Percentiles rank a stretch among this genome's conserved stretches.
These are phyloP conservation scores for Heliconius hermathena DNA, from an alignment of 1,140 invertebrate genomes.

Conservation along the genomic window DNA sequence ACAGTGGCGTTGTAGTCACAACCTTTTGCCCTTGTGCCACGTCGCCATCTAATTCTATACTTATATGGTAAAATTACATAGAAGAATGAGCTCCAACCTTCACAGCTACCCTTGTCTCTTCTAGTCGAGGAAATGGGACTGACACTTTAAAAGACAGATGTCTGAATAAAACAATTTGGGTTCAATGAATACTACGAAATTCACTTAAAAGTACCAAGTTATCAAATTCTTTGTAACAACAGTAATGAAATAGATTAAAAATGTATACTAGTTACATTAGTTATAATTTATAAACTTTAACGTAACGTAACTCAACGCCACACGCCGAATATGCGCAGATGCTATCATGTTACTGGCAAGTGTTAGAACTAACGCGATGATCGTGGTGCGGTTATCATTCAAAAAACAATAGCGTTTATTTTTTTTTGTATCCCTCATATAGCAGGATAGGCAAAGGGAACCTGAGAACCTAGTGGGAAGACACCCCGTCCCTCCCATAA, in stretches of 20 bases:
- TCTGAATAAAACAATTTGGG: slow-evolving; percentile 15
- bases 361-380: too few species aligned
- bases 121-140: slow-evolving; percentile 3
- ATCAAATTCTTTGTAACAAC: slow-evolving; percentile 8
- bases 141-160: slow-evolving; percentile 19
- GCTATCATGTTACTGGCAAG: too few species aligned
- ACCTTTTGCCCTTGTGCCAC: too few species aligned
- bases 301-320: too few species aligned
- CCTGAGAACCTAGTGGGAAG: too few species aligned
- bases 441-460: too few species aligned
- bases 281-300: not conserved
- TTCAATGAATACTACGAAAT: not conserved
- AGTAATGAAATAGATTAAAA: not conserved
- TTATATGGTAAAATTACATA: slow-evolving; percentile 1
- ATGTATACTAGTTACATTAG: not conserved
- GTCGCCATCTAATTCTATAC: not conserved
- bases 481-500: too few species aligned
- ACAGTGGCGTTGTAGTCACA: too few species aligned
- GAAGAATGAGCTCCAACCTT: not conserved
- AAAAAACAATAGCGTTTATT: too few species aligned
- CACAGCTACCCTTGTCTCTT: slow-evolving; percentile 11
- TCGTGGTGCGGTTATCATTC: too few species aligned
- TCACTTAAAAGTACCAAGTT: not conserved
- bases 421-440: too few species aligned
- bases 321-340: too few species aligned